Base-by-base conservation (phyloP, 2,797 vertebrate species). In the Thaleichthys pacificus region DNA sequence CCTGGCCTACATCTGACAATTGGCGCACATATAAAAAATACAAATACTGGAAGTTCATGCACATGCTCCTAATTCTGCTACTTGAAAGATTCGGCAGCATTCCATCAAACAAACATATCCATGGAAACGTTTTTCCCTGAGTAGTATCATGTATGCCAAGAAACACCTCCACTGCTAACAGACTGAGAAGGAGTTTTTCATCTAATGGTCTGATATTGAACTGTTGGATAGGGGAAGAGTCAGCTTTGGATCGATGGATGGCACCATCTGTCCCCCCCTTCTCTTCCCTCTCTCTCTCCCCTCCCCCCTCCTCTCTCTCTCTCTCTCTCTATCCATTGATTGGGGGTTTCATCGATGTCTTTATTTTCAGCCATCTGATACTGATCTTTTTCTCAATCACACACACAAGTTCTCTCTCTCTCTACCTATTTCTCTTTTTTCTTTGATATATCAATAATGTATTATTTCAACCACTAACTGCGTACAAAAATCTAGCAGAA, bases 311-410 rank as follows among this genome's bases (percentile, higher is more conserved):
- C 2, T 17, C 51, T 28, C 4, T 32, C 47, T 28, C 28, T 28
- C n/a, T 21, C 57, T 21, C 4, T 21, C 47, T 81, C 79, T 82
- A 77, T 77, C 82, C 66, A 49, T 74, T 88, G 84, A 90, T 83
- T 87, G 86, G 90, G 72, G 84, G 72, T 76, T 81, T 51, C 86
- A 87, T 79, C 89, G 88, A 91, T 87, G 85, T 83, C 85, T 89
- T 87, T 78, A 88, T 90, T 81, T 56, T 17, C 51, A 71, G 80
- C 54, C 83, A 76, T 85, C 80, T 80, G 82, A 87, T 66, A 60
- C 26, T 28, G 21, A 24, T 28, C 21, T 67, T 30, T 32, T 47
- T 19, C 62, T 66, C 63, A 5, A 24, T 47, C 66, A 38, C 61
- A 38, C 21, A 3, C 69, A 47, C 60, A 26, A 38, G 22, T 22